Conservation (phyloP, 2,113 vertebrate genomes). For the Perccottus glenii region DNA sequence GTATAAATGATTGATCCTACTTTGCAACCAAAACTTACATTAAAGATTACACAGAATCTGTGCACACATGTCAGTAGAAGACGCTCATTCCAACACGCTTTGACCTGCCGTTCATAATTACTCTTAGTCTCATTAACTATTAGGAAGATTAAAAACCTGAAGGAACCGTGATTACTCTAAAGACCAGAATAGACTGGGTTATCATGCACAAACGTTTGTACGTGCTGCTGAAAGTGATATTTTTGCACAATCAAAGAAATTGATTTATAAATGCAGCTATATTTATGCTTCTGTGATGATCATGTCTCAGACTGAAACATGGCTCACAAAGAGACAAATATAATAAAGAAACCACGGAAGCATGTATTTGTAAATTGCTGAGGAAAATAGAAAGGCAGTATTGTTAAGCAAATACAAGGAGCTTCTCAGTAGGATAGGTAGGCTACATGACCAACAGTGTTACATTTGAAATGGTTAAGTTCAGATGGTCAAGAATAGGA, state of each 20-base stretch:
- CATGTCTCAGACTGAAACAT: not conserved
- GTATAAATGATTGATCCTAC: too few species aligned
- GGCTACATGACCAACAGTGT: too few species aligned
- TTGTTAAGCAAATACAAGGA: not conserved
- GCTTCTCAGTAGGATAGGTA: too few species aligned
- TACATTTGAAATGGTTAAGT: too few species aligned
- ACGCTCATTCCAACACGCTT: not conserved
- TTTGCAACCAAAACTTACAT: too few species aligned
- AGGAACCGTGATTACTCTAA: not conserved
- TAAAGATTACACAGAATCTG: not conserved
- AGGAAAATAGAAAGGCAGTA: not conserved
- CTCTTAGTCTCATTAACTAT: not conserved
- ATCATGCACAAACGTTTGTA: not conserved
- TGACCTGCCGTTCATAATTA: conserved; percentile 4
- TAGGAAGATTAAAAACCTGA: not conserved
- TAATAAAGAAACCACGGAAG: not conserved
- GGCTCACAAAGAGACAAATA: not conserved
- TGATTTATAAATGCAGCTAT: not conserved
- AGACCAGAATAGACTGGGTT: not conserved
- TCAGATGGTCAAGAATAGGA: too few species aligned
- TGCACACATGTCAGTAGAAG: not conserved
- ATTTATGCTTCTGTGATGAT: conserved; percentile 5
- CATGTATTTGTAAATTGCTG: conserved; percentile 1
- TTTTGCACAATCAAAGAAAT: not conserved
- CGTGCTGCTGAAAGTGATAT: not conserved